These are phyloP conservation scores for Oreochromis grahami DNA, from an alignment of 2,797 vertebrate genomes.

Conservation along the genomic window DNA sequence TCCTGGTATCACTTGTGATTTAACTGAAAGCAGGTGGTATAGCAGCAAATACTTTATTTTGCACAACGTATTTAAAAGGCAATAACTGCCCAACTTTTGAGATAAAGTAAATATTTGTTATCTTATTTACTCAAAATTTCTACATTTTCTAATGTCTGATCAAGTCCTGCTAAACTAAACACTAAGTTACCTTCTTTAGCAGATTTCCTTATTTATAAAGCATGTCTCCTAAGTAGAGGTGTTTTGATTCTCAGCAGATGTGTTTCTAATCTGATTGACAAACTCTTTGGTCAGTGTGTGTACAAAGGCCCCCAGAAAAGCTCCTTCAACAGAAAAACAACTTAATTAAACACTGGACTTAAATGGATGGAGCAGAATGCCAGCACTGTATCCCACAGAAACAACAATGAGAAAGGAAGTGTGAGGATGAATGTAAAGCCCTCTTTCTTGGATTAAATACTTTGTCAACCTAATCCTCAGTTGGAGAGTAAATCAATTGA, in stretches of 20 bases:
- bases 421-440: constrained; percentile 18
- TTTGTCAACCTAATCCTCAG: background rate
- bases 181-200: background rate
- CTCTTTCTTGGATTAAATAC: background rate
- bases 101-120: background rate
- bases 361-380: constrained; percentile 27
- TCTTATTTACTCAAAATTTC: background rate
- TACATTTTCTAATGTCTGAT: background rate
- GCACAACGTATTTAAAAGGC: background rate
- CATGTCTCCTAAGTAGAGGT: background rate
- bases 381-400: constrained; percentile 41
- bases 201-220: background rate
- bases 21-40: too few relatives aligned
- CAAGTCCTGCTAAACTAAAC: background rate
- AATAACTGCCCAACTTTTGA: background rate
- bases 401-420: constrained; percentile 34
- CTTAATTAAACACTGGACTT: constrained; percentile 50
- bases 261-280: constrained; percentile 51
- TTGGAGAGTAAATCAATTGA: background rate
- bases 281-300: too few relatives aligned
- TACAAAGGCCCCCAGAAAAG: constrained; percentile 33
- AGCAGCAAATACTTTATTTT: too few relatives aligned
- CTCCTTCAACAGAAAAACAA: constrained; percentile 40
- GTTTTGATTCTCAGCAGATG: constrained; percentile 17
- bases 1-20: too few relatives aligned